Conservation (phyloP, 2,113 vertebrate genomes). For the Microtus richardsoni region DNA sequence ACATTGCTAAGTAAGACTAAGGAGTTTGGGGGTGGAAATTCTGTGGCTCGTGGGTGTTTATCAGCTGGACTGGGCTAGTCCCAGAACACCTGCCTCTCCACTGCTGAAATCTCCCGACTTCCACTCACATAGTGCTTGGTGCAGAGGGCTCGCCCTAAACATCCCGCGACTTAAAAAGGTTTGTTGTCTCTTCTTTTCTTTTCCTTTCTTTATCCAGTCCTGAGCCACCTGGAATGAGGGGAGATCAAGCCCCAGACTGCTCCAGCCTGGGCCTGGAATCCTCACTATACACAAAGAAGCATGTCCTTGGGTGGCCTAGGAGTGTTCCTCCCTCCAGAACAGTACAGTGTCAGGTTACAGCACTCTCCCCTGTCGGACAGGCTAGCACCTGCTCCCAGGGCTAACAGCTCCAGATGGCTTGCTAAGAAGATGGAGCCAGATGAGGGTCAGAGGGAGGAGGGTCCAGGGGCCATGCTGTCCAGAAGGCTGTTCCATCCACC, state of each 20-base stretch:
- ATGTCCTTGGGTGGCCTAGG: not conserved
- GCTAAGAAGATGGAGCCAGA: not conserved
- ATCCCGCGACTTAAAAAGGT: not conserved
- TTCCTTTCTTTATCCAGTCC: not conserved
- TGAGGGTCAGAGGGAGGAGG: no score
- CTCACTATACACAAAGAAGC: accelerated
- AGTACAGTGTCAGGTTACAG: not conserved
- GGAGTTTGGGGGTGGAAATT: accelerated
- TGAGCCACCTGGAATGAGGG: not conserved
- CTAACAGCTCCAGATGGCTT: not conserved
- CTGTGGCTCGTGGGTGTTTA: accelerated
- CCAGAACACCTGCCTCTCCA: not conserved
- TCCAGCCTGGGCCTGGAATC: not conserved
- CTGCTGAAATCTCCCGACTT: not conserved
- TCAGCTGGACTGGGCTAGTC: not conserved
- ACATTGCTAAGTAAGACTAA: not conserved
- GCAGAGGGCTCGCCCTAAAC: not conserved
- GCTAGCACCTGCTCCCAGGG: not conserved
- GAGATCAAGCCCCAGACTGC: not conserved
- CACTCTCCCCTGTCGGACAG: not conserved
- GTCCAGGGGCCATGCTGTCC: not conserved
- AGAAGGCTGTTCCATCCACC: not conserved
- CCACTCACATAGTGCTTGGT: not conserved
- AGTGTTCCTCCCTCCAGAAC: not conserved
- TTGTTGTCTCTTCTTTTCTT: not conserved